phyloP scores from a whole-genome alignment of 2,888 invertebrate genomes.

The Perdita meconis region DNA sequence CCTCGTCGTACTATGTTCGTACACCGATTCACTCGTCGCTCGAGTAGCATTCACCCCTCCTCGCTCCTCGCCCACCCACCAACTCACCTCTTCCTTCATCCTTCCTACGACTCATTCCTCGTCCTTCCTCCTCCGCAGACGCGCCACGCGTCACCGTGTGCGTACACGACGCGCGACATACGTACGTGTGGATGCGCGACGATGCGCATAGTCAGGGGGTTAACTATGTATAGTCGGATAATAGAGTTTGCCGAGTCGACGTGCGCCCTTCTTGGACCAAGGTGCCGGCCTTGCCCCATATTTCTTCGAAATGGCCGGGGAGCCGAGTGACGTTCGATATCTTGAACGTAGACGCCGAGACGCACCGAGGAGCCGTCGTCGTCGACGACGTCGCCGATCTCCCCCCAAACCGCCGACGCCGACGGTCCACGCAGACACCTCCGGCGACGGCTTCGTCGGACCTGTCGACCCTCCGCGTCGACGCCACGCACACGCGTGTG shows the following conservation, averaged over 20 bases:
- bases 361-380: no score
- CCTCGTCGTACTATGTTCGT: slow-evolving; percentile 33
- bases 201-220: slow-evolving; percentile 64
- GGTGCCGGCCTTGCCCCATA: slow-evolving; percentile 77
- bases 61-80: not conserved
- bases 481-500: not conserved
- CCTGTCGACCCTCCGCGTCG: not conserved
- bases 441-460: slow-evolving; percentile 31
- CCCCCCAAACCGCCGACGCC: slow-evolving; percentile 40
- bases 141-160: slow-evolving; percentile 8
- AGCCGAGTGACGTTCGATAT: slow-evolving; percentile 73
- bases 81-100: slow-evolving; percentile 44
- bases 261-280: slow-evolving; percentile 77
- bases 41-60: slow-evolving; percentile 40
- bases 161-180: slow-evolving; percentile 1
- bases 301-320: slow-evolving; percentile 74
- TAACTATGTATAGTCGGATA: slow-evolving; percentile 72
- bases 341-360: slow-evolving; percentile 64
- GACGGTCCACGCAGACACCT: slow-evolving; percentile 44
- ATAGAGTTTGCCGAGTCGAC: slow-evolving; percentile 72
- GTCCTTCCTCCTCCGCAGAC: no score
- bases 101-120: no score
- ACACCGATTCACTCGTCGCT: slow-evolving; percentile 41
- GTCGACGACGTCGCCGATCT: slow-evolving; percentile 42
- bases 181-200: slow-evolving; percentile 30